phyloP scores from a whole-genome alignment of 2,888 invertebrate genomes.

The Arrhopalites spinosus region DNA sequence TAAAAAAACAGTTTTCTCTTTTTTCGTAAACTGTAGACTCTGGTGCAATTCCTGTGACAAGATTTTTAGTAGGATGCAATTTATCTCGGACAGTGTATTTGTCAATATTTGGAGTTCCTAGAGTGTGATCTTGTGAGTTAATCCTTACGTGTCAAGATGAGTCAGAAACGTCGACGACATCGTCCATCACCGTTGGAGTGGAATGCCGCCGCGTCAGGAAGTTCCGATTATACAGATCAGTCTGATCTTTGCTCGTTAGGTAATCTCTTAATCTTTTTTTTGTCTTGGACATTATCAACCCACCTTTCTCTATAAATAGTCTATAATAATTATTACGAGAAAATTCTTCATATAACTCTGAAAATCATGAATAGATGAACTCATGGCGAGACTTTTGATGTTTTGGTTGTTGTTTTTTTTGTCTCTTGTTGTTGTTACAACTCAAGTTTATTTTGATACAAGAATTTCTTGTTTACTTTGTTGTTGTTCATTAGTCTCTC shows the following conservation, averaged over 20 bases:
- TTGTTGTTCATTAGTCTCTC: conserved; percentile 31
- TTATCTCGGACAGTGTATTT: not conserved
- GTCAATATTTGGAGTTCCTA: not conserved
- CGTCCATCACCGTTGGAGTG: conserved; percentile 43
- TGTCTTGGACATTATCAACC: too few relatives aligned
- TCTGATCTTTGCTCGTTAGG: not conserved
- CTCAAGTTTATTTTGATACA: too few relatives aligned
- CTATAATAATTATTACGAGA: too few relatives aligned
- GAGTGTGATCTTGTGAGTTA: conserved; percentile 1
- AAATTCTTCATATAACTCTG: too few relatives aligned
- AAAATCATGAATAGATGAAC: too few relatives aligned
- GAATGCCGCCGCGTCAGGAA: conserved; percentile 43
- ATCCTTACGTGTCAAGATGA: conserved; percentile 29
- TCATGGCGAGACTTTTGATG: too few relatives aligned
- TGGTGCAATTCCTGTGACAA: too few relatives aligned
- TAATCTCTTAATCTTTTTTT: too few relatives aligned
- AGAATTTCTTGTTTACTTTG: too few relatives aligned
- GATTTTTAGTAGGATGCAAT: not conserved
- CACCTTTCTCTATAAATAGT: too few relatives aligned
- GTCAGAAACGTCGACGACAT: conserved; percentile 39
- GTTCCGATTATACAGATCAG: conserved; percentile 38
- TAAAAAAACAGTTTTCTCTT: not conserved
- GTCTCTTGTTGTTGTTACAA: too few relatives aligned
- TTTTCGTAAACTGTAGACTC: not conserved
- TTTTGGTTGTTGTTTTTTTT: too few relatives aligned